phyloP scores from a whole-genome alignment of 1,140 invertebrate species.

The Octopus bimaculoides region DNA sequence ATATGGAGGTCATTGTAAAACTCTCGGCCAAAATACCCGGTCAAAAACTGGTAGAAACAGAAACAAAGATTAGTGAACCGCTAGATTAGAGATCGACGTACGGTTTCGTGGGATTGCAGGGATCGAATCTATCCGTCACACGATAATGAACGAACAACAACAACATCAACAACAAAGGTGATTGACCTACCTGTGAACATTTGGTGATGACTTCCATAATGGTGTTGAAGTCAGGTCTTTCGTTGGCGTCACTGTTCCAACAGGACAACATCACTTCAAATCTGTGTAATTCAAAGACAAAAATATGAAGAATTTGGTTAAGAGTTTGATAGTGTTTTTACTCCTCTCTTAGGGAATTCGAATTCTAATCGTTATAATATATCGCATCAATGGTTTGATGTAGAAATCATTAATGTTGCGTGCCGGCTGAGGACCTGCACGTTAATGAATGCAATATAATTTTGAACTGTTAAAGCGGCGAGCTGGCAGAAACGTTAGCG shows the following conservation, averaged over 20 bases:
- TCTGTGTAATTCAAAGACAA: slow-evolving; percentile 25
- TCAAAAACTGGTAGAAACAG: neutral
- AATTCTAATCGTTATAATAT: no score
- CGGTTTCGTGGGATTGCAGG: neutral
- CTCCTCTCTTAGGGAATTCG: neutral
- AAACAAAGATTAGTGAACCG: neutral
- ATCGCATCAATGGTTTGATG: no score
- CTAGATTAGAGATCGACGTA: neutral
- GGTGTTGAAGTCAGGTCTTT: slow-evolving; percentile 80
- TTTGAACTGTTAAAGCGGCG: no score
- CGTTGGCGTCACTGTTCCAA: slow-evolving; percentile 84
- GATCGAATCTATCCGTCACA: neutral
- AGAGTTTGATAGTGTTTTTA: neutral
- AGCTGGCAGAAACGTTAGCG: no score
- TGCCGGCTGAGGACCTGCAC: no score
- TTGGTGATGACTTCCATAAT: slow-evolving; percentile 81
- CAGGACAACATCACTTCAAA: slow-evolving; percentile 86
- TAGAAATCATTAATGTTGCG: no score
- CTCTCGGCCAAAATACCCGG: neutral
- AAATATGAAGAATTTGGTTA: neutral
- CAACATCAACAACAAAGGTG: neutral
- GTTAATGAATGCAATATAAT: no score
- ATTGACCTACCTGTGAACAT: slow-evolving; percentile 70
- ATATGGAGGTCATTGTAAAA: neutral
- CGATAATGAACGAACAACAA: neutral